Evolutionary conservation across 2,888 invertebrate genomes (phyloP), one percentile per base, ranked within the genome.

Genomic region (Beris morrisii): DNA sequence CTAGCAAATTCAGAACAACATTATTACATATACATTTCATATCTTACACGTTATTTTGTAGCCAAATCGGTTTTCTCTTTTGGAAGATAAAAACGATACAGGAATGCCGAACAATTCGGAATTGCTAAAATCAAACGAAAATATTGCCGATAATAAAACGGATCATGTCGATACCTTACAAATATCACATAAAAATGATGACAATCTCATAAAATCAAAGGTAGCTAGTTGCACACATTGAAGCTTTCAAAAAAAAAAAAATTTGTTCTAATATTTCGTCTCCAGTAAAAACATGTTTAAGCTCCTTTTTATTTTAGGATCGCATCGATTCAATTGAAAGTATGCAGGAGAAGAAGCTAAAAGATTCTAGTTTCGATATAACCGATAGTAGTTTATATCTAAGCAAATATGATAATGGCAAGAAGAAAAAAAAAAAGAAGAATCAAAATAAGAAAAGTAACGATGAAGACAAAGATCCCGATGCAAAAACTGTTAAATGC

Each of bases 401-500:
- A 43, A 57, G 66, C 22, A 43, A 57, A 32, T 64, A 65, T 28
- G 61, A 69, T 7, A 50, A 50, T 32, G 71, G 72, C 22, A 75
- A 75, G 65, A 75, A 74, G 31, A 75, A 76, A 54, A 77, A 77
- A 67, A 73, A 76, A 12, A 76, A 76, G 69, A 77, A 76, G 69
- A 38, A 38, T 7, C 73, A 75, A 32, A 52, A 32, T 11, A 52
- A 48, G 38, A 5, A 63, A 48, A 46, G 67, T 15, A 56, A 69
- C 12, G 77, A 80, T 64, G 52, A 15, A 13, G 55, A 48, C 32
- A 5, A 63, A 48, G 52, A 68, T 38, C 59, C 69, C n/a, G 77
- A 80, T 64, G 79, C 79, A 43, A 77, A 78, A 66, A 73, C 77
- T 46, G 78, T 80, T 13, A 79, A 78, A 70, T 80, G 80, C 72